Base-by-base conservation (phyloP, 37 sponge, comb jelly and placozoan species). In the Geodia barretti region DNA sequence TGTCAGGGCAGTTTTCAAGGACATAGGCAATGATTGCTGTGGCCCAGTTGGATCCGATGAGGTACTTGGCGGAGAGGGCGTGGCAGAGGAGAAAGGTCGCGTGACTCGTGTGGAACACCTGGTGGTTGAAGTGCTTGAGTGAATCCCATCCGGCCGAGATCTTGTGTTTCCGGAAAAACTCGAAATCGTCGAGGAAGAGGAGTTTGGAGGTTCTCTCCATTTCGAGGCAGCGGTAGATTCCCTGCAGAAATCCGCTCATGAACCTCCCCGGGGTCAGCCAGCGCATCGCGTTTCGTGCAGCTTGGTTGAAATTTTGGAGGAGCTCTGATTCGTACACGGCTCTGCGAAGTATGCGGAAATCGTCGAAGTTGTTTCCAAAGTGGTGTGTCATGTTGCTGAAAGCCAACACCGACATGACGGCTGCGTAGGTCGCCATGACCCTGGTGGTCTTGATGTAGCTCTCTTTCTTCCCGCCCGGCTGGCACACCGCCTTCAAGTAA, bases 91-190 rank as follows among this genome's bases (percentile, higher is more conserved):
- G 37, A 41, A 62, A 74, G 35, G 75, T 33, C n/a, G 74, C 19
- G 43, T 11, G 63, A 24, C 40, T 67, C 1, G 83, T 74, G 23
- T 30, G 43, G 17, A 14, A 11, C 7, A 24, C 74, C 30, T 62
- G 64, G 39, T 83, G 83, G 54, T 26, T 83, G 74, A 73, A 83
- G 20, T 40, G 74, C 58, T 74, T 62, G 26, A 83, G 70, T 1
- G 43, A 65, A 32, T 83, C 75, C 7, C 72, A 63, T 0, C 83
- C 74, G 3, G 65, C 25, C 3, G 83, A 37, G 1, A 41, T 38
- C n/a, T 65, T 42, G 38, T 83, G 43, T 30, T 83, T 75, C 24
- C 25, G 3, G 25, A 30, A 39, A 25, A 25, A 41, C 21, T 32
- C 28, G 64, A 83, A 41, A 65, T 83, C 41, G 35, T 74, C 26